Conservation (phyloP, 2,888 invertebrate species). For the Diloba caeruleocephala region DNA sequence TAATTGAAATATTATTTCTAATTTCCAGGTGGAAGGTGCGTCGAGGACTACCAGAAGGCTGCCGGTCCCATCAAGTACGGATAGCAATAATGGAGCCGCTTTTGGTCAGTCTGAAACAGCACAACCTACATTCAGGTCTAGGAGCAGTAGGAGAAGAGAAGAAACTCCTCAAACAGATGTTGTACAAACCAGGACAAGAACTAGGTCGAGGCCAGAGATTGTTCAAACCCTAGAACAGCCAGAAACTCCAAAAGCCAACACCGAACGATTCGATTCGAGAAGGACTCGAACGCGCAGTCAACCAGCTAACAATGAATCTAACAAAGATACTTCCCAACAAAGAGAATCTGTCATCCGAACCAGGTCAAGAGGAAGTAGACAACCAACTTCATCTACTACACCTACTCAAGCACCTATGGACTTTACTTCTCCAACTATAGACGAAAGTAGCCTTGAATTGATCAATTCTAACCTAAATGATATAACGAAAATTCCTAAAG, state of each 20-base stretch:
- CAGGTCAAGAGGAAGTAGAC: conserved; percentile 65
- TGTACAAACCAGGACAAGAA: conserved; percentile 70
- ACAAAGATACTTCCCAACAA: conserved; percentile 53
- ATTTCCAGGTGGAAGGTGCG: conserved; percentile 75
- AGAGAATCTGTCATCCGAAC: conserved; percentile 66
- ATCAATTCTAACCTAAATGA: conserved; percentile 70
- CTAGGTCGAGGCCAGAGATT: conserved; percentile 63
- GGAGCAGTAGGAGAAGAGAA: conserved; percentile 72
- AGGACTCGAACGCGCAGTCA: conserved; percentile 78
- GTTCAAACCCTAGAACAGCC: conserved; percentile 58
- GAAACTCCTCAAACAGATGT: conserved; percentile 64
- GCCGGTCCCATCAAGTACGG: conserved; percentile 62
- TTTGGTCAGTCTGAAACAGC: conserved; percentile 59
- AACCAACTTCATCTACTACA: conserved; percentile 54
- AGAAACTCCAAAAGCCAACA: conserved; percentile 60
- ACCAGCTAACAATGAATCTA: conserved; percentile 61
- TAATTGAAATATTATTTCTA: conserved; percentile 4
- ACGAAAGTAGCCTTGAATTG: conserved; percentile 72
- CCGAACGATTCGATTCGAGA: conserved; percentile 80
- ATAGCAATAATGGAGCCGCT: conserved; percentile 59
- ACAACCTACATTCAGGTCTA: conserved; percentile 70
- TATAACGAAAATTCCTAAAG: conserved; percentile 67
- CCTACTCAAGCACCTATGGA: conserved; percentile 60
- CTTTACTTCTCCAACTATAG: conserved; percentile 61
- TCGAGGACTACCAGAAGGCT: conserved; percentile 73